A percentile compares a stretch with the other conserved stretches of the same genome.
Evolutionary conservation across 2,113 vertebrate genomes (phyloP).

Genomic region (Eurypyga helias): DNA sequence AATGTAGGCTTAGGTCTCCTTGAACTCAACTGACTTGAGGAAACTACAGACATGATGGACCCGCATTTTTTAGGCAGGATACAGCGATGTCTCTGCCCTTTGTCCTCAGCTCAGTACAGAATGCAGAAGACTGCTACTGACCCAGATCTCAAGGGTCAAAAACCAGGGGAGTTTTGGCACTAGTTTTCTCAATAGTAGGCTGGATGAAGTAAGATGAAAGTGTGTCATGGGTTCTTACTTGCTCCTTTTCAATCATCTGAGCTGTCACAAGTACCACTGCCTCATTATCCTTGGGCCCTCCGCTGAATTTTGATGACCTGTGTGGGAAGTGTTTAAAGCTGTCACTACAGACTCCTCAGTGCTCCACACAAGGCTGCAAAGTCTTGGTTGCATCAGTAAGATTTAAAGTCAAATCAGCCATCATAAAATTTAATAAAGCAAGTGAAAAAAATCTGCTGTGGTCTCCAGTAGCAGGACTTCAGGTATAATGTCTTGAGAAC

Average conservation of each 20-base stretch:
- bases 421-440: not conserved
- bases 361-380: not conserved
- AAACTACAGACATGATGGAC: not conserved
- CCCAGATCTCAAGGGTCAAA: not conserved
- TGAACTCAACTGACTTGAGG: not conserved
- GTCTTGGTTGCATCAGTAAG: not conserved
- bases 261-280: not conserved
- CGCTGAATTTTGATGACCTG: not conserved
- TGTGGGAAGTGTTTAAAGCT: not conserved
- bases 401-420: not conserved
- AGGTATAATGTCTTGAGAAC: not conserved
- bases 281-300: not conserved
- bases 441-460: not conserved
- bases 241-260: not conserved
- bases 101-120: not conserved
- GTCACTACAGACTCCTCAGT: not conserved
- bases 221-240: not conserved
- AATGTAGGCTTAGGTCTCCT: not conserved
- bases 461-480: not conserved
- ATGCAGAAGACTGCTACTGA: not conserved
- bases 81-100: not conserved
- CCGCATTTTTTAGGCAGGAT: not conserved
- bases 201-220: not conserved
- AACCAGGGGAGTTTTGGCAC: not conserved
- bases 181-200: not conserved